These are phyloP conservation scores for Neopipo cinnamomea DNA, from an alignment of 2,113 vertebrate genomes.

Conservation along the genomic window DNA sequence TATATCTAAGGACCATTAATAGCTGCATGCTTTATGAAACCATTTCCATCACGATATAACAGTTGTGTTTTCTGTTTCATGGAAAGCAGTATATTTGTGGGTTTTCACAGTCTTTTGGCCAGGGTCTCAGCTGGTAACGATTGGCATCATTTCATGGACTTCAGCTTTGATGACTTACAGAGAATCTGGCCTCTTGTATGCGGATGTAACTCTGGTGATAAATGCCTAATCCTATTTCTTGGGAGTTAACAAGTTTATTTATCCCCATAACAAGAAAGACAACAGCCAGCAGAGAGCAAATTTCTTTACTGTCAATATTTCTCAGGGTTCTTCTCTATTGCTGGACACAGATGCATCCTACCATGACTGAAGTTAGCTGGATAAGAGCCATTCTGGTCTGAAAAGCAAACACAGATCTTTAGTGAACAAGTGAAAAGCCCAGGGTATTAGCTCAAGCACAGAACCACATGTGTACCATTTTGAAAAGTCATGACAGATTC, in stretches of 20 bases:
- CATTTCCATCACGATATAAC: neutral
- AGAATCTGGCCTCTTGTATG: neutral
- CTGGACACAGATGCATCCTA: neutral
- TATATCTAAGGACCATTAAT: neutral
- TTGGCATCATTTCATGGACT: neutral
- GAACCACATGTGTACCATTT: neutral
- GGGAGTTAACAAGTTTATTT: constrained; percentile 23
- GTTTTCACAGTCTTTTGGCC: constrained; percentile 9
- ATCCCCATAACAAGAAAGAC: neutral
- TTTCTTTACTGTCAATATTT: neutral
- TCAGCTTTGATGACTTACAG: constrained; percentile 40
- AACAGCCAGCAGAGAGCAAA: neutral
- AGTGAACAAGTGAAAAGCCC: constrained; percentile 3
- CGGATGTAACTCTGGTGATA: neutral
- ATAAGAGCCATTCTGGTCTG: neutral
- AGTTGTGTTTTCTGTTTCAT: constrained; percentile 23
- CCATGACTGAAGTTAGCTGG: neutral
- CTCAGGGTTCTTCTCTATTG: neutral
- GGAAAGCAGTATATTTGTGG: neutral
- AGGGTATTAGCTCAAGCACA: neutral
- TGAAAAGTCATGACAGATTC: constrained; percentile 37
- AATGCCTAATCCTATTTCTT: constrained; percentile 12
- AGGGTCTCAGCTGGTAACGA: neutral
- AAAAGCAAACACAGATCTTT: neutral
- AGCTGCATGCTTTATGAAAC: constrained; percentile 4